These are phyloP conservation scores for Eristalinus sepulchralis DNA, from an alignment of 2,888 invertebrate species.

Conservation along the genomic window DNA sequence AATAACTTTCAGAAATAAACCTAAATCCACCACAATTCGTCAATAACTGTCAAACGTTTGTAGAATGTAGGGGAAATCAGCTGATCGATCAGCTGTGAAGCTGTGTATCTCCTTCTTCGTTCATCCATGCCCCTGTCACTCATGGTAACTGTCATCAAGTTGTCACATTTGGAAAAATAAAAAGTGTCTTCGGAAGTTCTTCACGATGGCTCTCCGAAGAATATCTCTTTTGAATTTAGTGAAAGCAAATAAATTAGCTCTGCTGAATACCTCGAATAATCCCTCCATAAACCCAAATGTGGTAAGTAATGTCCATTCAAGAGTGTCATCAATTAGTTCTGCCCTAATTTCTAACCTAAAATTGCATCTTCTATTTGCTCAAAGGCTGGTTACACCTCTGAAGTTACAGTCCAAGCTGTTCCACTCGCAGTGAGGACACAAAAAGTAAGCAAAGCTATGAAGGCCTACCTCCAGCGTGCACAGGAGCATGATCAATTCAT, in stretches of 20 bases:
- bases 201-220: conserved; percentile 57
- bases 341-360: conserved; percentile 48
- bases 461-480: conserved; percentile 91
- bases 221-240: conserved; percentile 50
- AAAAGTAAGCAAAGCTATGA: conserved; percentile 93
- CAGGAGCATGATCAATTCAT: conserved; percentile 91
- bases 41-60: no score
- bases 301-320: neutral
- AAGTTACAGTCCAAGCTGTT: conserved; percentile 77
- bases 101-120: no score
- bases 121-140: neutral
- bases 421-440: conserved; percentile 81
- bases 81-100: no score
- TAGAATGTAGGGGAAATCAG: no score
- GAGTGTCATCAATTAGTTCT: neutral
- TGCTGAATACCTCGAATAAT: conserved; percentile 22
- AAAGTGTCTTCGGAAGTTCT: neutral
- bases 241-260: conserved; percentile 40
- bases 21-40: no score
- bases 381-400: conserved; percentile 72
- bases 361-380: neutral
- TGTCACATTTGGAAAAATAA: conserved; percentile 5
- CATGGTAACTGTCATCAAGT: no score
- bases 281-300: conserved; percentile 20
- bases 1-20: no score